Conservation (phyloP, 2,888 invertebrate species). For the Drosophila merina region DNA sequence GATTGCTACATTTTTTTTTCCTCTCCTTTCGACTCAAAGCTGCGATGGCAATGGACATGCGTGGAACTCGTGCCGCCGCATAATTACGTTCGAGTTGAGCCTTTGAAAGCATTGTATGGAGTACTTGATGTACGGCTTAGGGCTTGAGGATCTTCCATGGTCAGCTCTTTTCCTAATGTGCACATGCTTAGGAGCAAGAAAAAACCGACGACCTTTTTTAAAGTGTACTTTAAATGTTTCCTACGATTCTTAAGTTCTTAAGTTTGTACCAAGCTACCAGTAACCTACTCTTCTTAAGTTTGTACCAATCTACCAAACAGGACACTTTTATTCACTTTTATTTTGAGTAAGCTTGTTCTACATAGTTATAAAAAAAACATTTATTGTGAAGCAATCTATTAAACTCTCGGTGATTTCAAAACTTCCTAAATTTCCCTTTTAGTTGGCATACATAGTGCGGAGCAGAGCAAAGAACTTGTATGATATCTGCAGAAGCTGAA, state of each 20-base stretch:
- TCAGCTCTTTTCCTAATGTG: slow-evolving; percentile 16
- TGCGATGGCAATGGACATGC: slow-evolving; percentile 43
- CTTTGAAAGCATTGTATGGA: slow-evolving; percentile 56
- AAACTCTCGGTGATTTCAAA: background rate
- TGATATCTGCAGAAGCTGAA: slow-evolving; percentile 78
- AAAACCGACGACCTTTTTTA: slow-evolving; percentile 1
- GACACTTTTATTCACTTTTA: too few relatives aligned
- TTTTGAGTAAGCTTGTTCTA: background rate
- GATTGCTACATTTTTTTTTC: slow-evolving; percentile 20
- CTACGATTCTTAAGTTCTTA: background rate
- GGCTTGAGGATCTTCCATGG: slow-evolving; percentile 11
- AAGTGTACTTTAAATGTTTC: background rate
- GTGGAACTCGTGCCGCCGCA: slow-evolving; percentile 59
- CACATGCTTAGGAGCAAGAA: background rate
- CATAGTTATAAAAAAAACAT: background rate
- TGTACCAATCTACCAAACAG: too few relatives aligned
- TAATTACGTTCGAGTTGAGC: slow-evolving; percentile 60
- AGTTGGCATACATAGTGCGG: slow-evolving; percentile 73
- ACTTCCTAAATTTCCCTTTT: slow-evolving; percentile 2
- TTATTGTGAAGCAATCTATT: background rate
- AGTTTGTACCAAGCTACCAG: too few relatives aligned
- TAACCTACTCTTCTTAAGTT: too few relatives aligned
- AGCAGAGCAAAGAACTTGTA: slow-evolving; percentile 81
- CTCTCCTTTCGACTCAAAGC: slow-evolving; percentile 19
- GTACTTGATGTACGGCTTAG: slow-evolving; percentile 17